phyloP scores from a whole-genome alignment of 2,888 invertebrate genomes.

The Brachyptera putata region DNA sequence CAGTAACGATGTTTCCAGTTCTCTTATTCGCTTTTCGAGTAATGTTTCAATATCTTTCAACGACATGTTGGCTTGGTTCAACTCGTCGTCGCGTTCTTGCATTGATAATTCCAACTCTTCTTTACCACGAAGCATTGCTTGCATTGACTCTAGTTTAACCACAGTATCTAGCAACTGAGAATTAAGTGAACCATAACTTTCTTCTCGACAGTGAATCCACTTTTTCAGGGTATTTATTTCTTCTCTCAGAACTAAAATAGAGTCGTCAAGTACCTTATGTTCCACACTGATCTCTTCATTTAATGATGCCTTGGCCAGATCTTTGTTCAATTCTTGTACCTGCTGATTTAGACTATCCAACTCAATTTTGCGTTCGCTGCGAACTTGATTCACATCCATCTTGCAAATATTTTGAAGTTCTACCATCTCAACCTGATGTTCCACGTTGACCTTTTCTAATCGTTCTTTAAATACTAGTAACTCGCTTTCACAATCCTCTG shows the following conservation, averaged over 20 bases:
- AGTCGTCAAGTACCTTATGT: no score
- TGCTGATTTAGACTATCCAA: slow-evolving; percentile 8
- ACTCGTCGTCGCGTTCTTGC: background rate
- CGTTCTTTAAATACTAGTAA: background rate
- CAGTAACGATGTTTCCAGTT: background rate
- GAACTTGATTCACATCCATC: background rate
- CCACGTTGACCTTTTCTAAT: background rate
- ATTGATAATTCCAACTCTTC: background rate
- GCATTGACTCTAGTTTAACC: background rate
- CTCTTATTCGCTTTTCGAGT: background rate
- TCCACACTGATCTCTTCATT: background rate
- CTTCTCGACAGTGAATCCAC: background rate
- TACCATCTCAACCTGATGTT: background rate
- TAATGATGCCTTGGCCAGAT: background rate
- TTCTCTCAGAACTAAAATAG: no score
- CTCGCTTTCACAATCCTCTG: background rate
- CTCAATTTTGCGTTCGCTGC: slow-evolving; percentile 5
- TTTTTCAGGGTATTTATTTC: background rate
- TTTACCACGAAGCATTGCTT: background rate
- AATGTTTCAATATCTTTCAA: background rate
- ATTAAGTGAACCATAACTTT: background rate
- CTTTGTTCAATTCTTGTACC: background rate
- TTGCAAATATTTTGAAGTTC: background rate
- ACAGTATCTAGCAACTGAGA: background rate
- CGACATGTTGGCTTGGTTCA: background rate